Evolutionary conservation across 2,888 invertebrate genomes (phyloP).

Genomic region (Sarcophaga carnaria): DNA sequence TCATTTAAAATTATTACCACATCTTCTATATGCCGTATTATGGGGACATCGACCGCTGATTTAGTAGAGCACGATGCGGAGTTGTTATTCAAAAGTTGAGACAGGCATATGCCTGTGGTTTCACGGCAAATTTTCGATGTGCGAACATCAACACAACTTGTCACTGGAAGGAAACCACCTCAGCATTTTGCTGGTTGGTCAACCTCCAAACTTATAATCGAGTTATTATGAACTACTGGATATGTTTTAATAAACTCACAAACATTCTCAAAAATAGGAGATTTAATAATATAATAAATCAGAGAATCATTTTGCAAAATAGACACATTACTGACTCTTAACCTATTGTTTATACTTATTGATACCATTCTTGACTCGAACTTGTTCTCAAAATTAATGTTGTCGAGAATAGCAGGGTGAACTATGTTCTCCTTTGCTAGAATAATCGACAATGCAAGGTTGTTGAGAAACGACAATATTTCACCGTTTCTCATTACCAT

Average conservation of each 20-base stretch:
- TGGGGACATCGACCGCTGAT: conserved; percentile 1
- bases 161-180: neutral
- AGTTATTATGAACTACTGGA: neutral
- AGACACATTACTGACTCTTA: neutral
- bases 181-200: too few relatives aligned
- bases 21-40: neutral
- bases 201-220: neutral
- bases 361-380: conserved; percentile 12
- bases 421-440: neutral
- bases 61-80: neutral
- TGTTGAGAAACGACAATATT: conserved; percentile 14
- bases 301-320: neutral
- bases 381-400: neutral
- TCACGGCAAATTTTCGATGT: neutral
- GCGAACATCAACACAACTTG: too few relatives aligned
- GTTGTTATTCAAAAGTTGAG: neutral
- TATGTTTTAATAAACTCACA: neutral
- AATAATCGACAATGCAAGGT: conserved; percentile 5
- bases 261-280: neutral
- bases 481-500: conserved; percentile 19
- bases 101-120: neutral
- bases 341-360: neutral
- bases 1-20: conserved; percentile 14
- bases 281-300: neutral
- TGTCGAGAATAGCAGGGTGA: conserved; percentile 20